Base-by-base conservation (phyloP, 2,888 invertebrate genomes). In the Leptothorax acervorum region DNA sequence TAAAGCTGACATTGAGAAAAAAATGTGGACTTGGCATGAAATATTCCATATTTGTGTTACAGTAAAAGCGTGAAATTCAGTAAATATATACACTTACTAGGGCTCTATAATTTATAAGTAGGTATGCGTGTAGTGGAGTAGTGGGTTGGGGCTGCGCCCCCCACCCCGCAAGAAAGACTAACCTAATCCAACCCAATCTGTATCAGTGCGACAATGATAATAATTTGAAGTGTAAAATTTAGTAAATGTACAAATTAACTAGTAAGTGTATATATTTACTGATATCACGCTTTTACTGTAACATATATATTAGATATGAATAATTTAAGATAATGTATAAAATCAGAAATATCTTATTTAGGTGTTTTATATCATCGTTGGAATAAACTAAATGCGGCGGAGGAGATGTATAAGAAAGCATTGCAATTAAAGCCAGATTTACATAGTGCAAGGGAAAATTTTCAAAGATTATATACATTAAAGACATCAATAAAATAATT, bases 341-440 rank as follows among this genome's bases (percentile, higher is more conserved):
- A 63, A 11, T 39, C n/a, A 68, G 31, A 11, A 45, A 39, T 73
- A 42, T 63, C 75, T 79, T 66, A 65, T 79, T 65, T 94, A 97
- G 98, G 98, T 83, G 98, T 99, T 31, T 95, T 99, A n/a, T 99
- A 99, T 94, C 99, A 99, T 95, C 97, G 98, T 35, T 98, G 98
- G 98, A 97, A 97, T 87, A 98, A 97, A 95, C 96, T 96, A 84
- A 95, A 96, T 8, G 95, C 96, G 90, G 99, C 99, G 0, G 96
- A 97, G 92, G 94, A 96, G 87, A 96, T 97, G 95, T 99, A 99
- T 93, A 95, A 95, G 90, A 96, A 96, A 92, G 98, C 99, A 18
- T 95, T 99, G 75, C 95, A 96, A 91, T 94, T 98, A 2, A 97
- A 98, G 94, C 97, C 98, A 0, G 95, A 95, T 66, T 96, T 97